phyloP scores from a whole-genome alignment of 2,113 vertebrate species.

The Rhadina sibilatrix region DNA sequence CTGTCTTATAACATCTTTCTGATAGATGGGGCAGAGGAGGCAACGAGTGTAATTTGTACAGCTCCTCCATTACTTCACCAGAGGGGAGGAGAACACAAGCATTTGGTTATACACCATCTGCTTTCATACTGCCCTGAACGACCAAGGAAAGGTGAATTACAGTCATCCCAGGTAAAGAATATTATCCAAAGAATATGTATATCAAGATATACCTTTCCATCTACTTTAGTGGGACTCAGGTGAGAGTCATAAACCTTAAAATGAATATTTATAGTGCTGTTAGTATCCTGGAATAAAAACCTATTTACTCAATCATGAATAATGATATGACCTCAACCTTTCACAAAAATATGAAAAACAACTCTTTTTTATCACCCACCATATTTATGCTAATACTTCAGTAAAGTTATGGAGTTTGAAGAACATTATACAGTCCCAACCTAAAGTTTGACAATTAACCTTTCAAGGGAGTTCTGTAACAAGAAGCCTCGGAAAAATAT shows the following conservation, averaged over 20 bases:
- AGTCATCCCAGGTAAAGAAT: not conserved
- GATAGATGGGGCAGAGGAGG: not conserved
- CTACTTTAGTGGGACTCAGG: not conserved
- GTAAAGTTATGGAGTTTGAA: not conserved
- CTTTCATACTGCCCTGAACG: not conserved
- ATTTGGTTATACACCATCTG: not conserved
- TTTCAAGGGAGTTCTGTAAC: slow-evolving; percentile 7
- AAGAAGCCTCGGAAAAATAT: not conserved
- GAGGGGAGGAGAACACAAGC: not conserved
- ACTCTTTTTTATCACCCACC: slow-evolving; percentile 26
- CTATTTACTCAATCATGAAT: slow-evolving; percentile 49
- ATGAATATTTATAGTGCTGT: slow-evolving; percentile 8
- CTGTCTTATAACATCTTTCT: not conserved
- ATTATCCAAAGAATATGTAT: not conserved
- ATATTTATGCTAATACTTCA: slow-evolving; percentile 5
- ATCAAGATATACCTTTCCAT: not conserved
- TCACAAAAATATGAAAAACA: slow-evolving; percentile 29
- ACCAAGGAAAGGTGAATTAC: not conserved
- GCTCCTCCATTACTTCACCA: not conserved
- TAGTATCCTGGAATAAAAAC: slow-evolving; percentile 7
- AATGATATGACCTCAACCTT: slow-evolving; percentile 27
- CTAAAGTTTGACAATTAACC: slow-evolving; percentile 38
- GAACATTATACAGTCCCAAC: not conserved
- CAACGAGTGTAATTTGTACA: not conserved
- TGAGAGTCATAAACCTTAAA: not conserved